Base-by-base conservation (phyloP, 2,113 vertebrate species). In the Ondatra zibethicus region DNA sequence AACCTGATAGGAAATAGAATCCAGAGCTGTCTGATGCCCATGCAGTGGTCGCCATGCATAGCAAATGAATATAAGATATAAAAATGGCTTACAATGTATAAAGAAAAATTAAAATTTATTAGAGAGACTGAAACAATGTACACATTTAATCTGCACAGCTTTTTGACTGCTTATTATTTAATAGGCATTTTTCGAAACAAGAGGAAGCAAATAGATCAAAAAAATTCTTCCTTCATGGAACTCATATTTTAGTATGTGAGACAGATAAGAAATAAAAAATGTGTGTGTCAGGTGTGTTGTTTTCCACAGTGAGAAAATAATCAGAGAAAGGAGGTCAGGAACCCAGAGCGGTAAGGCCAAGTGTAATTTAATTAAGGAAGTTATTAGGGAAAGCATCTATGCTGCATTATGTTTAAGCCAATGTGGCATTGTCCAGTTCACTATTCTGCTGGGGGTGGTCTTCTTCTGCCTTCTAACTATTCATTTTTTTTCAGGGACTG, bases 51-150 rank as follows among this genome's bases (percentile, higher is more conserved):
- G 42, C 13, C 3, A 73, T 58, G 23, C 23, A 78, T 12, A 75
- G 5, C 5, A 47, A 77, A 65, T 36, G 6, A 45, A 90, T 47
- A 77, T 63, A 47, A 39, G 16, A 7, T 45, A 23, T 87, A 70
- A 82, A 94, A 86, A 23, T 86, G 3, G 5, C 36, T 70, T 61
- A 7, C 45, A 87, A 80, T 33, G 12, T 23, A 33, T 84, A 52
- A 73, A 88, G 7, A 75, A 89, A 31, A 88, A 31, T 88, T 68
- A 90, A 95, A 94, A 76, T 17, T 27, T 47, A 76, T 81, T 76
- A 92, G 12, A 77, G 12, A 93, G 3, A 7, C 47, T 65, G 17
- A 81, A 8, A 68, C 11, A 85, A 39, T 1, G 5, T 8, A n/a
- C 16, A 10, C 36, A 81, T n/a, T 89, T 14, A 47, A 21, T 50